Base-by-base conservation (phyloP, 2,797 vertebrate species). In the Clarias pachynema region DNA sequence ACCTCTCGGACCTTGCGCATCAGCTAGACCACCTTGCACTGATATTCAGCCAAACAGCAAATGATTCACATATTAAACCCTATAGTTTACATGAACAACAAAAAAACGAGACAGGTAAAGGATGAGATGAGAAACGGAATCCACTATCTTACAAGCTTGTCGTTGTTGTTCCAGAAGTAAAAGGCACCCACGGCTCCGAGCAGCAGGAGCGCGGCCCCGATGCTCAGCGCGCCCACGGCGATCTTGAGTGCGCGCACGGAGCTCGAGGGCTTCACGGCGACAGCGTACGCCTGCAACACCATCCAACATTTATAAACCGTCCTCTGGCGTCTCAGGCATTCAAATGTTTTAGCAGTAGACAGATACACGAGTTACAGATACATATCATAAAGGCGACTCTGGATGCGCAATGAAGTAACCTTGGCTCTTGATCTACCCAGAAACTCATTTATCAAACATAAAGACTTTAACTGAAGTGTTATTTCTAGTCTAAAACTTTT, bases 161-260 rank as follows among this genome's bases (percentile, higher is more conserved):
- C 96, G 5, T 94, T 96, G 91, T 93, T 96, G 92, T 98, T 98
- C 97, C 97, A 98, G 92, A 97, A 97, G 94, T 96, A 98, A 89
- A 97, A 97, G 53, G 97, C 97, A 10, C 96, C 97, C 5, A 97
- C 94, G 40, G 97, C 96, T 56, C 97, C 97, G 62, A 97, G 94
- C 34, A 99, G 95, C 78, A 98, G 94, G 77, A 99, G 94, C 14
- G 95, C 86, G 5, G 95, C 95, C 53, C 97, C 97, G 0, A 94
- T 94, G 53, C 96, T 92, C 53, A 97, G 95, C 84, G 96, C 95
- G 74, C 95, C 95, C 1, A 96, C 94, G 74, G 97, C 97, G 79
- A 95, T 94, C 92, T 96, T 96, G 91, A 98, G 93, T 77, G 97
- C 94, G 1, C 95, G 94, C 20, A 96, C 93, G 26, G 94, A 94